phyloP scores from a whole-genome alignment of 2,113 vertebrate genomes.

The Heterotis niloticus region DNA sequence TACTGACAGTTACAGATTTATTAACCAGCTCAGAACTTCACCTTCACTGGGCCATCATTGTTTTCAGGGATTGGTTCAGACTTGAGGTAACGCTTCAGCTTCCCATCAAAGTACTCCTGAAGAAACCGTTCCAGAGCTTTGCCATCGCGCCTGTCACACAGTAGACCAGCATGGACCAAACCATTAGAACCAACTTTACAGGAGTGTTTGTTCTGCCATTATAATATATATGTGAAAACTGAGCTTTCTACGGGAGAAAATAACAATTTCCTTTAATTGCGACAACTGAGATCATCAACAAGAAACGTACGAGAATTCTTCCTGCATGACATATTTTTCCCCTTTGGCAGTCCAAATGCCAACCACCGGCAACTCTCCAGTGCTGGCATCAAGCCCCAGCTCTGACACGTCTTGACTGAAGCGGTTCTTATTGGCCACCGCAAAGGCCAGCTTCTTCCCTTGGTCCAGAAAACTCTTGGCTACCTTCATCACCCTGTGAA shows the following conservation, averaged over 20 bases:
- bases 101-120: constrained; percentile 86
- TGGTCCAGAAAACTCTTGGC: constrained; percentile 88
- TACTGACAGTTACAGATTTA: neutral
- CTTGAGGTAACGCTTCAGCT: constrained; percentile 88
- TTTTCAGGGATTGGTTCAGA: constrained; percentile 86
- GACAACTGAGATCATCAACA: neutral
- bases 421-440: constrained; percentile 80
- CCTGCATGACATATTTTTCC: constrained; percentile 90
- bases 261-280: too few relatives aligned
- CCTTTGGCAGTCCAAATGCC: constrained; percentile 83
- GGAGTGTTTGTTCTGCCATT: neutral
- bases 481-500: constrained; percentile 88
- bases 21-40: constrained; percentile 42
- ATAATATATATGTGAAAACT: neutral
- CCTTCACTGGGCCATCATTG: constrained; percentile 95
- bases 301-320: constrained; percentile 90
- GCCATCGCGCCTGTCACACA: constrained; percentile 78
- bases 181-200: neutral
- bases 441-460: constrained; percentile 80
- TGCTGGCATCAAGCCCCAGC: constrained; percentile 76
- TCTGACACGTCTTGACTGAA: constrained; percentile 84
- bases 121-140: constrained; percentile 90
- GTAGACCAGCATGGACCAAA: neutral
- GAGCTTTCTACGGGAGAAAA: neutral
- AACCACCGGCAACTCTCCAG: constrained; percentile 81